These are phyloP conservation scores for Pseudonaja textilis DNA, from an alignment of 2,113 vertebrate species.

Conservation along the genomic window DNA sequence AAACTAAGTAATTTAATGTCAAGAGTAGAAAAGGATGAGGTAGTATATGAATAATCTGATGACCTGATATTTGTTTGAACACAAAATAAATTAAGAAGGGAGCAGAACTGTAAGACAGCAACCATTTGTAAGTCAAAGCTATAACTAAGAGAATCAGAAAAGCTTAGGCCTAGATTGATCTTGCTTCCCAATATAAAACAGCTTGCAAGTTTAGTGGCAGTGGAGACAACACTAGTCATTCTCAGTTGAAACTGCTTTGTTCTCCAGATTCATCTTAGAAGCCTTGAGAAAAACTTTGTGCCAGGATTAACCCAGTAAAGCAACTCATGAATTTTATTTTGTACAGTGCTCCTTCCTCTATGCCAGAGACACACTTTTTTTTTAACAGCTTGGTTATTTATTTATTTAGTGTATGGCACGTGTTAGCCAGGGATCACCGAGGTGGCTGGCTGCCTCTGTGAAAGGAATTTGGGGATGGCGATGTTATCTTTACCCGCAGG, in stretches of 20 bases:
- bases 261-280: not conserved
- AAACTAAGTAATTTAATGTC: not conserved
- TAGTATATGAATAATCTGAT: not conserved
- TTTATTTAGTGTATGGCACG: no score
- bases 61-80: not conserved
- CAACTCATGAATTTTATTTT: not conserved
- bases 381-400: not conserved
- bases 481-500: no score
- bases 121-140: not conserved
- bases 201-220: not conserved
- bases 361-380: not conserved
- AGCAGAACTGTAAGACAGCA: not conserved
- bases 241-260: not conserved
- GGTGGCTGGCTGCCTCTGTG: no score
- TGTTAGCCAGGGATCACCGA: no score
- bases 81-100: not conserved
- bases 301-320: not conserved
- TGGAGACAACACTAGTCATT: not conserved
- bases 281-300: not conserved
- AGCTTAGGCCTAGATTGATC: not conserved
- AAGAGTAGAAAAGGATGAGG: not conserved
- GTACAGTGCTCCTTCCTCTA: not conserved
- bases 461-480: no score
- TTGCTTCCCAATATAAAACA: not conserved
- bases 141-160: not conserved